Percentiles rank a stretch among this genome's conserved stretches.
phyloP scores from a whole-genome alignment of 23 tunicate genomes.

The Clavelina lepadiformis region DNA sequence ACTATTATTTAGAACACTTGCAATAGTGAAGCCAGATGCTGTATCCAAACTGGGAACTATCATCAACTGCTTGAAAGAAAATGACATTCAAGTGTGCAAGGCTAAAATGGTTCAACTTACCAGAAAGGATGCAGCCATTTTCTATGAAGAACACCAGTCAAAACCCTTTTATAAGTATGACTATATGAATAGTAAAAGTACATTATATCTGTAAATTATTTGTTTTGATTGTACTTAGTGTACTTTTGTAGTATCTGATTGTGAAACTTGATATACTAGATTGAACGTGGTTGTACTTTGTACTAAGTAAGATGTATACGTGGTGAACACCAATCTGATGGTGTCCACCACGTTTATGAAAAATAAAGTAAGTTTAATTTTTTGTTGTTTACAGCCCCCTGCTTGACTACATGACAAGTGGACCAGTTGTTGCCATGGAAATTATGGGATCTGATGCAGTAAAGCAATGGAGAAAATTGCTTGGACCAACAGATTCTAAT shows the following conservation, averaged over 20 bases:
- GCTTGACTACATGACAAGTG: constrained; percentile 67
- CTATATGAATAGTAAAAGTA: too few relatives aligned
- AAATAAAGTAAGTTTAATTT: too few relatives aligned
- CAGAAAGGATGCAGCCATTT: constrained; percentile 38
- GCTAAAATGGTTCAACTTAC: constrained; percentile 59
- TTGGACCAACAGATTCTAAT: constrained; percentile 59
- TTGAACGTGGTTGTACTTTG: too few relatives aligned
- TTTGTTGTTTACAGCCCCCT: constrained; percentile 32
- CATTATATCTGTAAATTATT: too few relatives aligned
- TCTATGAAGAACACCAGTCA: constrained; percentile 65
- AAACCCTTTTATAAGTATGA: constrained; percentile 70
- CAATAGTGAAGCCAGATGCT: constrained; percentile 79
- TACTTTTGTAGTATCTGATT: too few relatives aligned
- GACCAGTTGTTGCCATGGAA: constrained; percentile 82
- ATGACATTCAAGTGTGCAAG: constrained; percentile 51
- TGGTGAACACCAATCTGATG: too few relatives aligned
- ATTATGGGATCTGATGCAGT: constrained; percentile 66
- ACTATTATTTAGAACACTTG: constrained; percentile 56
- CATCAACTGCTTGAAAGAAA: constrained; percentile 40
- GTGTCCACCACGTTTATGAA: too few relatives aligned
- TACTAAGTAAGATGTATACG: too few relatives aligned
- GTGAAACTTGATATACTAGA: too few relatives aligned
- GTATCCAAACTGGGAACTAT: constrained; percentile 59
- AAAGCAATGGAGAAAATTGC: constrained; percentile 46
- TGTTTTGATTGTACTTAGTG: too few relatives aligned